Conservation (phyloP, 2,113 vertebrate species). For the Anoplopoma fimbria region DNA sequence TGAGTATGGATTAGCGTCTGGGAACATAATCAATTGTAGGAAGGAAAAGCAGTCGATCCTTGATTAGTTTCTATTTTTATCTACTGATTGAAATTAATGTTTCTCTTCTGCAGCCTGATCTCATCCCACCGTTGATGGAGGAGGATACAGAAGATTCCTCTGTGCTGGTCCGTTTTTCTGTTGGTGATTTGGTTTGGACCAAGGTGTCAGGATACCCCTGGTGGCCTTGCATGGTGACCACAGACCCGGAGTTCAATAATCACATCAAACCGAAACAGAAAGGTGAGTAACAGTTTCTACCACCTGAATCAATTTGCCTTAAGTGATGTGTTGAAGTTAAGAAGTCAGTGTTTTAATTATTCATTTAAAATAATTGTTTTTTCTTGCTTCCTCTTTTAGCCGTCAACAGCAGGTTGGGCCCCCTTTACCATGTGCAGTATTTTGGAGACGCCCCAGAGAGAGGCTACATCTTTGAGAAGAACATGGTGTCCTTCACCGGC, state of each 20-base stretch:
- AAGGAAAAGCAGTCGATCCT: neutral
- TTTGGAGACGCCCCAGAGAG: constrained; percentile 95
- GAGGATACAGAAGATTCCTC: constrained; percentile 1
- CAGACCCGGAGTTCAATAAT: constrained; percentile 89
- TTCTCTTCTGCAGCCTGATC: constrained; percentile 39
- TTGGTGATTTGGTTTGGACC: constrained; percentile 95
- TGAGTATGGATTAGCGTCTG: neutral
- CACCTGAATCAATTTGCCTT: too few species aligned
- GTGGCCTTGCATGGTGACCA: constrained; percentile 99
- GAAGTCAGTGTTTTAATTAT: neutral
- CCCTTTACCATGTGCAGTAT: constrained; percentile 95
- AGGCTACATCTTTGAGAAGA: constrained; percentile 96
- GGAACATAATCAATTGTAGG: neutral
- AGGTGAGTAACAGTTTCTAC: constrained; percentile 78
- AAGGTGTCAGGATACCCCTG: constrained; percentile 97
- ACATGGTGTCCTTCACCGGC: constrained; percentile 91
- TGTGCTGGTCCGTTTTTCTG: constrained; percentile 72
- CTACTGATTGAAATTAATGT: neutral
- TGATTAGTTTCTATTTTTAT: neutral
- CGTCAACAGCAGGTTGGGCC: constrained; percentile 85
- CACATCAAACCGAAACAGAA: constrained; percentile 92
- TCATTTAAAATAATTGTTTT: neutral
- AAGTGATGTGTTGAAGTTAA: neutral
- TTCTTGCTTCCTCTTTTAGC: constrained; percentile 53
- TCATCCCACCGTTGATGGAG: constrained; percentile 8